Conservation (phyloP, 2,888 invertebrate species). For the Pterostichus madidus region DNA sequence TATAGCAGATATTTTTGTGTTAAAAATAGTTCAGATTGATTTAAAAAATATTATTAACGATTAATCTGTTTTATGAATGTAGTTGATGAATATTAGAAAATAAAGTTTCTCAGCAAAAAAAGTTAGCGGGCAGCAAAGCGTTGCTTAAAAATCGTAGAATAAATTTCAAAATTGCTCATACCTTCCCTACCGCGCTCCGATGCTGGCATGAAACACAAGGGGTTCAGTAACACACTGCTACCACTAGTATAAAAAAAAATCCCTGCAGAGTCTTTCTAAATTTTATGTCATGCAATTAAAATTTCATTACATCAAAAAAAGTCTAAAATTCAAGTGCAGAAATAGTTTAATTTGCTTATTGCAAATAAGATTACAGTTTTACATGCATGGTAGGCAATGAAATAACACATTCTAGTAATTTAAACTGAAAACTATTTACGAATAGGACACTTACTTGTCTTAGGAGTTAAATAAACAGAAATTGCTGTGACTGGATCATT, state of each 20-base stretch:
- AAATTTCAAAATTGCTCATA: conserved; percentile 72
- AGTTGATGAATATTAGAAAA: not conserved
- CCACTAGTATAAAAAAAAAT: conserved; percentile 59
- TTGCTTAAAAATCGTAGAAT: conserved; percentile 45
- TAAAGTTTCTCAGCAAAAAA: conserved; percentile 20
- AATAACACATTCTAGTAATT: conserved; percentile 17
- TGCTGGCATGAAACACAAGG: conserved; percentile 81
- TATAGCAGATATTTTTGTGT: no score
- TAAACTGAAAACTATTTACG: not conserved
- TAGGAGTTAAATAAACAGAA: conserved; percentile 98
- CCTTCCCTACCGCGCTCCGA: conserved; percentile 82
- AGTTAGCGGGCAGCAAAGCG: conserved; percentile 17
- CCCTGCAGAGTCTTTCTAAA: conserved; percentile 44
- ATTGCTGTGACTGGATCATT: conserved; percentile 98
- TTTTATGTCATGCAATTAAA: conserved; percentile 39
- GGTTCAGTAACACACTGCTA: conserved; percentile 73
- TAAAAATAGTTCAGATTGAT: not conserved
- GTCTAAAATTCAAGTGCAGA: conserved; percentile 11
- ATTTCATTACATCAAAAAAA: conserved; percentile 20
- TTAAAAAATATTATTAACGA: not conserved
- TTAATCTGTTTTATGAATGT: not conserved
- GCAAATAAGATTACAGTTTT: not conserved
- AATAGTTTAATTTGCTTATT: conserved; percentile 15
- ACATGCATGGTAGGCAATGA: conserved; percentile 1
- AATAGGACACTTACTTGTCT: conserved; percentile 89